Base-by-base conservation (phyloP, 2,797 vertebrate genomes). In the Catharus ustulatus region DNA sequence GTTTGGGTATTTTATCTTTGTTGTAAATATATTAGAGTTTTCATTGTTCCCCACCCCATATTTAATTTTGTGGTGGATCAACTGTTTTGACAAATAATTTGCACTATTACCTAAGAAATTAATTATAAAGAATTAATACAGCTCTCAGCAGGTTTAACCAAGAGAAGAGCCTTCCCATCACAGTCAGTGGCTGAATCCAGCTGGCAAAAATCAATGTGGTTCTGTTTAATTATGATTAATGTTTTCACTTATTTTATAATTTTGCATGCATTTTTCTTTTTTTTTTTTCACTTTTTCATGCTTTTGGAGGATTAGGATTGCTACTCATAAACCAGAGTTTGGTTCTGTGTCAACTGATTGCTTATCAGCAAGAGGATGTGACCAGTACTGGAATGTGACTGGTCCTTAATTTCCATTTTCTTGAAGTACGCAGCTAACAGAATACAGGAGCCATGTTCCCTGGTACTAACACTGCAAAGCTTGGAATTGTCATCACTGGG, bases 141-240 rank as follows among this genome's bases (percentile, higher is more conserved):
- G 22, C 68, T 93, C 80, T 95, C 34, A 84, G 42, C 64, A 93
- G 45, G 81, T 61, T 82, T 96, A 97, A 88, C 80, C 26, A 55
- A 75, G 27, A 40, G 45, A 84, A 68, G n/a, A 94, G 67, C 26
- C 71, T 79, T 93, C 40, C 40, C n/a, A 64, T 87, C 73, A 72
- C 52, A 93, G 64, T 38, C 79, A 54, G 90, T 73, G n/a, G 46
- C 66, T 89, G 90, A 95, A 91, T 95, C 61, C 74, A 93, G 75
- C 51, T 93, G 69, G 67, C 89, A 96, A 84, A 89, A 92, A 85
- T 86, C 90, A 93, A 23, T 26, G 64, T 84, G 46, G 19, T 92
- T 95, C 91, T 85, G 57, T 93, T 89, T 94, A 94, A 95, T 94
- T 69, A 51, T 95, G 67, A 90, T 91, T 90, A 94, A 93, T 95